Base-by-base conservation (phyloP, 64 coral and sea anemone genomes). In the Exaiptasia diaphana region DNA sequence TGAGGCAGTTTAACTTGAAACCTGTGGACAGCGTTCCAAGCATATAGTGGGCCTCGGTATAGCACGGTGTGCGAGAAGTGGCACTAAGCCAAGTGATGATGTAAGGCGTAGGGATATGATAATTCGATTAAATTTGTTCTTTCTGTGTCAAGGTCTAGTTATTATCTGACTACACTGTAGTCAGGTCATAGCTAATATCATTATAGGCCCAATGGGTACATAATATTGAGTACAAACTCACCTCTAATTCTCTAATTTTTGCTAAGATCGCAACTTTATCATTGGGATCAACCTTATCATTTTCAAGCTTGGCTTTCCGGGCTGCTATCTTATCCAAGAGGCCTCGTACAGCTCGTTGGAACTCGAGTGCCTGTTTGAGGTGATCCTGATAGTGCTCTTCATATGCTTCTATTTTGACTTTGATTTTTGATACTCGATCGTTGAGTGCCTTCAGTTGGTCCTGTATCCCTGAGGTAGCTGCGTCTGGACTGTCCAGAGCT, bases 331-430 rank as follows among this genome's bases (percentile, higher is more conserved):
- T 94, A 24, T 76, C 91, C 65, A 94, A 82, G 32, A 94, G 55
- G 20, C 61, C 70, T 4, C 65, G 60, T 3, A 94, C 91, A 3
- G 91, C 91, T 14, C 74, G 62, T 53, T 89, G 86, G 65, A 94
- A 94, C 5, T 83, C 91, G 2, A 23, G 21, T 15, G 86, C 91
- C 28, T 94, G 80, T 70, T 83, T 76, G 49, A 94, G 38, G 80
- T 94, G 91, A 18, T 94, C 91, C 30, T 89, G 69, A 49, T 94
- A 94, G 82, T 94, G 91, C 41, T 94, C 91, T 27, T 94, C 91
- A 58, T 88, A 94, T 6, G 57, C 76, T 1, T 53, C 40, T 57
- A 94, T 83, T 40, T 74, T 89, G 40, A 60, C 74, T 41, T 94
- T 94, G 15, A 94, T 38, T 13, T 83, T 84, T 27, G 75, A 82